Conservation (phyloP, 2,113 vertebrate genomes). For the Theristicus caerulescens region DNA sequence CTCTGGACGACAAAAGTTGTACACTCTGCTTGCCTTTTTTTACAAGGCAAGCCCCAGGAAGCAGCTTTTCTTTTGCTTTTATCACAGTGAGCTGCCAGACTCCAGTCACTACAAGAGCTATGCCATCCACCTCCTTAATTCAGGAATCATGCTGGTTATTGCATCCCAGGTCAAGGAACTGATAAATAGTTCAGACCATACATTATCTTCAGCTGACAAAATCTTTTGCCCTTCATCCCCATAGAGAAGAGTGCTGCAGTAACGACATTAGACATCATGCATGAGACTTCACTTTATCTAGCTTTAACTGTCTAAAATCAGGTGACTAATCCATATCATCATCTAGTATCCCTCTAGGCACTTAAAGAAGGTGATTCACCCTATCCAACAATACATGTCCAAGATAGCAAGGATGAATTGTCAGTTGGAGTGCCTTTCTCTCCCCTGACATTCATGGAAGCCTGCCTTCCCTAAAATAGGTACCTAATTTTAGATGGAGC, state of each 20-base stretch:
- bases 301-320: conserved; percentile 12
- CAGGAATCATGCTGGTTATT: not conserved
- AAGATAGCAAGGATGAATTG: not conserved
- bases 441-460: not conserved
- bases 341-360: not conserved
- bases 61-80: not conserved
- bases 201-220: conserved; percentile 30
- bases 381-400: not conserved
- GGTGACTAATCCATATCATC: not conserved
- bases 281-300: conserved; percentile 2
- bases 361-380: not conserved
- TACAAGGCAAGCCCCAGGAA: not conserved
- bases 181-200: conserved; percentile 32
- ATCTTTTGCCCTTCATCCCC: not conserved
- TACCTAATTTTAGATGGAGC: not conserved
- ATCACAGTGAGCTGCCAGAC: conserved; percentile 11
- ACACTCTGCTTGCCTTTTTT: not conserved
- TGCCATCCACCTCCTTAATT: conserved; percentile 10
- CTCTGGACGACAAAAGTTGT: not conserved
- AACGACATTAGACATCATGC: not conserved
- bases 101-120: not conserved
- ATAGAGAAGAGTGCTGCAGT: not conserved
- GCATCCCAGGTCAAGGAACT: not conserved
- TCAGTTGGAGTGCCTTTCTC: not conserved
- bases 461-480: not conserved